Evolutionary conservation across 2,797 vertebrate species (phyloP), one percentile per base, ranked within the genome.

Genomic region (Anabas testudineus): DNA sequence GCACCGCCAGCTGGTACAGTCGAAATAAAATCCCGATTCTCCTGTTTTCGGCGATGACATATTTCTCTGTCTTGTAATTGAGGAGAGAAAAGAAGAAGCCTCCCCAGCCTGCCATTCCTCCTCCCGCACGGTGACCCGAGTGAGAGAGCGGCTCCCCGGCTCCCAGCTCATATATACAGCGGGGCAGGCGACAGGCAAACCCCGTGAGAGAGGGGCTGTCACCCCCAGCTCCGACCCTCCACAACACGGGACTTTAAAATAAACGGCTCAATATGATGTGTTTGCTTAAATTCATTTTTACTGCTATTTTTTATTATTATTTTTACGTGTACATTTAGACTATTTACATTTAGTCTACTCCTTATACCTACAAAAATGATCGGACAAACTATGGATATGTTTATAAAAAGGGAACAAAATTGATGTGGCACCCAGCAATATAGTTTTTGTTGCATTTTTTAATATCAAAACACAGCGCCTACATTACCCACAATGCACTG

Each of bases 31-130:
- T 86, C 67, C 97, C 97, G 42, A 99, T 95, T 78, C 93, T 97
- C 91, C 94, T 96, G 94, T 96, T 98, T 90, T 96, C 95, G 0
- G 96, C 96, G 53, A 99, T 95, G 84, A 99, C 96, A 83, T 95
- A 97, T 87, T 99, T 99, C 83, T 96, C 96, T 0, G 97, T 98
- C 89, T 98, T 99, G 90, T 97, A 99, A 89, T 99, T 96, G 16
- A 99, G 94, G 19, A 98, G 85, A 0, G 96, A 95, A 7, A 94
- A 63, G 64, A 93, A 93, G 48, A 96, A 91, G 51, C 53, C 87
- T 56, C 94, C 95, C 87, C 94, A 95, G 74, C 72, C 81, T 47
- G 93, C 92, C 94, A 95, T 94, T 59, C 60, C 82, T 84, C 60
- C 82, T 82, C 39, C 61, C 10, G 57, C 84, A 63, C 65, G 3